A percentile compares a stretch with the other conserved stretches of the same genome.
Evolutionary conservation across 2,797 vertebrate species (phyloP).

Genomic region (Agapornis canus): DNA sequence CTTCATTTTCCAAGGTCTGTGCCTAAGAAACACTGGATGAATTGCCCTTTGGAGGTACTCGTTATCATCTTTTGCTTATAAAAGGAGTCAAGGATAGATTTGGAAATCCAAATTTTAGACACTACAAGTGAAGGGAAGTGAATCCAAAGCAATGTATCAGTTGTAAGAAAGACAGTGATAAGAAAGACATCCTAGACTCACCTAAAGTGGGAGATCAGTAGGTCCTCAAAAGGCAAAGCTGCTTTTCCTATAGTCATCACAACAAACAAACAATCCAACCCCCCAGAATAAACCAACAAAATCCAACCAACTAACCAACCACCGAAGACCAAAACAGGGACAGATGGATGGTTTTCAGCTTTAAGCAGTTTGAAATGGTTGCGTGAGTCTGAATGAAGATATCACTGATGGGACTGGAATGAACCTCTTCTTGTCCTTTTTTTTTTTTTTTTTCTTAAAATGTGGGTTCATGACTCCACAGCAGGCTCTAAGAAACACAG

Average conservation of each 20-base stretch:
- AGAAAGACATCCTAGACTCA: not conserved
- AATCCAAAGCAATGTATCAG: accelerated
- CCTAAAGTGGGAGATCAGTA: not conserved
- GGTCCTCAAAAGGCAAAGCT: not conserved
- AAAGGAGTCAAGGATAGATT: not conserved
- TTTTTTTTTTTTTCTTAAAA: not conserved
- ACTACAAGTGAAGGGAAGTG: not conserved
- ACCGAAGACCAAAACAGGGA: not conserved
- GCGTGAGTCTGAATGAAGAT: not conserved
- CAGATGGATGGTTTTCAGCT: not conserved
- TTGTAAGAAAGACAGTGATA: not conserved
- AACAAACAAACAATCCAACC: not conserved
- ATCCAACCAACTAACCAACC: not conserved
- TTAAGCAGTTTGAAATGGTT: not conserved
- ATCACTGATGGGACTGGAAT: not conserved
- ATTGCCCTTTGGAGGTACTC: not conserved
- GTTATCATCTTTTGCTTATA: not conserved
- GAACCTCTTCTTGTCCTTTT: accelerated
- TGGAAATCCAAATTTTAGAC: not conserved
- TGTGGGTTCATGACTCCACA: not conserved
- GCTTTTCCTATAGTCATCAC: not conserved
- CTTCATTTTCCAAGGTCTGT: not conserved
- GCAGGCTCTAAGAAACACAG: not conserved
- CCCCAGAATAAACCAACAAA: not conserved
- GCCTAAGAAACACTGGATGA: not conserved